These are phyloP conservation scores for Metopia argyrocephala DNA, from an alignment of 2,888 invertebrate genomes.

Conservation along the genomic window DNA sequence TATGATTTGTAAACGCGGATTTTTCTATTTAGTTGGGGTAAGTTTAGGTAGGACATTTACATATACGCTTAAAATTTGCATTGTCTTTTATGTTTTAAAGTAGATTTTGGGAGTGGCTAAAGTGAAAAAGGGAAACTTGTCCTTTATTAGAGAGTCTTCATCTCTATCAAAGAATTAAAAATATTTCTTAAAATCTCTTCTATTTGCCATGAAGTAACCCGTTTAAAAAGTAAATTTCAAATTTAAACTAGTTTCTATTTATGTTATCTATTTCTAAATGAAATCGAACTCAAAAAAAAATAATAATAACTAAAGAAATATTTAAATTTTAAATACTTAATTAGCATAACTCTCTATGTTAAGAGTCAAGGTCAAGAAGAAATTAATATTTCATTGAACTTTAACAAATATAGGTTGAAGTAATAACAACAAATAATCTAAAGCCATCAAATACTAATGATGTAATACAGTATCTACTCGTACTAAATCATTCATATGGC, in stretches of 20 bases:
- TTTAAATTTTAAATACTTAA: neutral
- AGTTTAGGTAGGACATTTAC: no score
- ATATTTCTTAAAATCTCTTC: neutral
- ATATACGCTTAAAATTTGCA: no score
- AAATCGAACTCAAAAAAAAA: no score
- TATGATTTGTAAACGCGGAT: no score
- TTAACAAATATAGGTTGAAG: conserved; percentile 49
- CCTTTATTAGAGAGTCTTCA: no score
- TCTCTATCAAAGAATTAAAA: no score
- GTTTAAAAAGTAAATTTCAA: conserved; percentile 6
- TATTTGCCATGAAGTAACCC: neutral
- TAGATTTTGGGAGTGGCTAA: no score
- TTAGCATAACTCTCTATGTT: neutral
- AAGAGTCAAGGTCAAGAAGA: conserved; percentile 31
- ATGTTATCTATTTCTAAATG: no score
- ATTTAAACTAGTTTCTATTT: conserved; percentile 40
- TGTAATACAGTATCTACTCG: conserved; percentile 13
- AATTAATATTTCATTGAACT: conserved; percentile 64
- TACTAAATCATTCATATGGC: neutral
- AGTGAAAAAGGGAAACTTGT: no score
- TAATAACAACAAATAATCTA: conserved; percentile 3
- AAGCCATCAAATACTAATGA: conserved; percentile 27
- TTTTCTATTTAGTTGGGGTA: no score
- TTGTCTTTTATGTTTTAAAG: no score
- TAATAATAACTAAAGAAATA: neutral